Evolutionary conservation across 2,797 vertebrate genomes (phyloP).

Genomic region (Mareca strepera): DNA sequence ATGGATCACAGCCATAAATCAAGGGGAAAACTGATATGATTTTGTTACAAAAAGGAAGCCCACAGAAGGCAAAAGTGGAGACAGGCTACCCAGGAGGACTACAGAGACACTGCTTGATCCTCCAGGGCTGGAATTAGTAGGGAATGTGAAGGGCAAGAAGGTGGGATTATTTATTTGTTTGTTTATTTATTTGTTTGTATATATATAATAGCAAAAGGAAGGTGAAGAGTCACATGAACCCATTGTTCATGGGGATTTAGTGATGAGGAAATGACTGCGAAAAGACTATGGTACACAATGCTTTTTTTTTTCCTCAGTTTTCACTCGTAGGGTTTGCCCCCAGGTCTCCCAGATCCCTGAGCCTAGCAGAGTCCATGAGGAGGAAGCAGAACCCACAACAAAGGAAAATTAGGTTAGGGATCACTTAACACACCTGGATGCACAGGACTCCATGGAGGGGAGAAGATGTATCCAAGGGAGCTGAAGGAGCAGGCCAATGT

Average conservation of each 20-base stretch:
- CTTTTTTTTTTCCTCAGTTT: background rate
- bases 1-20: background rate
- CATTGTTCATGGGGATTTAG: background rate
- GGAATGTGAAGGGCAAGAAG: background rate
- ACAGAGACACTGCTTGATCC: background rate
- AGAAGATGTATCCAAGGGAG: background rate
- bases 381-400: background rate
- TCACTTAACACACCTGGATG: background rate
- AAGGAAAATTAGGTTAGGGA: background rate
- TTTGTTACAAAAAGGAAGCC: background rate
- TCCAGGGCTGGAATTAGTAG: background rate
- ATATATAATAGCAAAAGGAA: background rate
- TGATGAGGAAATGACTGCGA: background rate
- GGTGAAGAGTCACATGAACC: background rate
- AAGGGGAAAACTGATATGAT: background rate
- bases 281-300: background rate
- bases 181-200: too few relatives aligned
- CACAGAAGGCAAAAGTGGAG: background rate
- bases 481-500: background rate
- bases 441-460: background rate
- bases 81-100: background rate
- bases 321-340: background rate
- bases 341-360: background rate
- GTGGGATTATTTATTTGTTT: too few relatives aligned
- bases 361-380: background rate